phyloP scores from a whole-genome alignment of 2,797 vertebrate species.

The Astyanax mexicanus region DNA sequence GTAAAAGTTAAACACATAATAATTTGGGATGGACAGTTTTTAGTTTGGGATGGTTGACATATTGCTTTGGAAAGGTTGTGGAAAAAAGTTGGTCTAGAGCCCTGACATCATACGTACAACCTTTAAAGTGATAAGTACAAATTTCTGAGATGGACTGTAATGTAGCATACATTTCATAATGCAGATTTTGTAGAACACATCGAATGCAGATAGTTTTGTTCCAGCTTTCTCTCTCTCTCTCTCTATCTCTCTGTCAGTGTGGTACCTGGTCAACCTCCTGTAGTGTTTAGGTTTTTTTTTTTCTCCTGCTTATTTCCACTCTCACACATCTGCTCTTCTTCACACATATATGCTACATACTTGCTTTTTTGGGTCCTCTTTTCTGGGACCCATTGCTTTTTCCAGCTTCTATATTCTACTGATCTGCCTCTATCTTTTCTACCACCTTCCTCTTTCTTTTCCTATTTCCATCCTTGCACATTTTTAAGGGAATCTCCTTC shows the following conservation, averaged over 20 bases:
- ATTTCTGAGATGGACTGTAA: no score
- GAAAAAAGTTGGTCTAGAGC: no score
- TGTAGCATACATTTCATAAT: no score
- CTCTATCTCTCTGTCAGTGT: no score
- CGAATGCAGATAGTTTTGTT: not conserved
- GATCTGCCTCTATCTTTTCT: not conserved
- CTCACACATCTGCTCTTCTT: conserved; percentile 27
- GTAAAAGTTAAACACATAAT: no score
- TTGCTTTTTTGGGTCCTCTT: conserved; percentile 22
- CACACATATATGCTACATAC: conserved; percentile 46
- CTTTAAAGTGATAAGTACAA: no score
- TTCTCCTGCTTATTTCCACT: not conserved
- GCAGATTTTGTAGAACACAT: no score
- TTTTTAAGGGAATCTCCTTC: not conserved
- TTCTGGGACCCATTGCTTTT: conserved; percentile 15
- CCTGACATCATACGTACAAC: no score
- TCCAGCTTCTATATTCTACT: conserved; percentile 13
- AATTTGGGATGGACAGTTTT: no score
- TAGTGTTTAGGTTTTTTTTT: conserved; percentile 6
- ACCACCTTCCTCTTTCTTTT: not conserved
- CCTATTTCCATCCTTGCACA: not conserved
- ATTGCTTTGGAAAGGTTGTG: no score
- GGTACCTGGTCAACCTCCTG: not conserved
- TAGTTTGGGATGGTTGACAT: no score
- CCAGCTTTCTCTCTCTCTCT: conserved; percentile 2